phyloP scores from a whole-genome alignment of 2,888 invertebrate species.

The Cecidostiba fungosa region DNA sequence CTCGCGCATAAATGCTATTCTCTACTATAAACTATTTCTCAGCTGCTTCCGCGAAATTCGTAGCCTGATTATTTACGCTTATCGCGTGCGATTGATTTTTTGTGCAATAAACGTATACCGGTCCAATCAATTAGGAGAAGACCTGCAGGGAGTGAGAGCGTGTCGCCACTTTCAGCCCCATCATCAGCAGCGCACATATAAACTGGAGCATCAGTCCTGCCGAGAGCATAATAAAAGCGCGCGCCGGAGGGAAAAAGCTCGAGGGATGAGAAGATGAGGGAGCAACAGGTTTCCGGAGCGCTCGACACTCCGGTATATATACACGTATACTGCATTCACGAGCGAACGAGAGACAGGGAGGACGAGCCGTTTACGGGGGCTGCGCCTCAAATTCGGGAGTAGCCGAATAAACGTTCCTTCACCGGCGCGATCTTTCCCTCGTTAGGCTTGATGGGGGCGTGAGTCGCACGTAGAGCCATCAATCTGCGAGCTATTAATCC shows the following conservation, averaged over 20 bases:
- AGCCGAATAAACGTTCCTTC: background rate
- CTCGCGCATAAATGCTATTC: background rate
- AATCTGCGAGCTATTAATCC: background rate
- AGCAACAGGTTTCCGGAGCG: slow-evolving; percentile 66
- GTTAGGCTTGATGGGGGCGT: background rate
- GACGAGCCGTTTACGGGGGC: slow-evolving; percentile 23
- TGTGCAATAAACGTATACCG: background rate
- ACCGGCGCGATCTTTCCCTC: background rate
- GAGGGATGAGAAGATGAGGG: slow-evolving; percentile 59
- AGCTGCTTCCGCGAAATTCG: background rate
- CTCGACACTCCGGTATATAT: slow-evolving; percentile 47
- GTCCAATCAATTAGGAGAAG: background rate
- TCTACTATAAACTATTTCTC: background rate
- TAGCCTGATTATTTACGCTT: too few species aligned
- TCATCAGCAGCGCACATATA: background rate
- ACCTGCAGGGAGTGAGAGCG: background rate
- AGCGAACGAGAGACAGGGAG: slow-evolving; percentile 13
- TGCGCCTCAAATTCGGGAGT: background rate
- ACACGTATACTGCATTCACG: background rate
- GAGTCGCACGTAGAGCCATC: too few species aligned
- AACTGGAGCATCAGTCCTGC: background rate
- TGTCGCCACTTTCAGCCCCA: background rate
- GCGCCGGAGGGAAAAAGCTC: slow-evolving; percentile 40
- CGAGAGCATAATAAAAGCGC: slow-evolving; percentile 18
- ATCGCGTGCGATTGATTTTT: background rate